phyloP scores from a whole-genome alignment of 2,113 vertebrate genomes.

The Cyprinodon variegatus region DNA sequence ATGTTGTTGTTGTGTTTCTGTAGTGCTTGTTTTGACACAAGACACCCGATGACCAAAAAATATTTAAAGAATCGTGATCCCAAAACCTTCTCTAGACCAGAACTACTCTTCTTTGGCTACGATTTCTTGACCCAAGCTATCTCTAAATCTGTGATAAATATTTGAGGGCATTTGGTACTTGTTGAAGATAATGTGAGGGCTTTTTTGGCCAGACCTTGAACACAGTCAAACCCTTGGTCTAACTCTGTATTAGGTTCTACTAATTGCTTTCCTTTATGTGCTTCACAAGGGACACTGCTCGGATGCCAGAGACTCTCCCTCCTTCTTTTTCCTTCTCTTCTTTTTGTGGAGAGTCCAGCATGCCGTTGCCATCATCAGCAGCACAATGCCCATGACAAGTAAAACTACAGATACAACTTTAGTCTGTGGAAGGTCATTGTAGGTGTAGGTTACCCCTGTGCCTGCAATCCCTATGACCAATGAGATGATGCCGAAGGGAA shows the following conservation, averaged over 20 bases:
- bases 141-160: conserved; percentile 45
- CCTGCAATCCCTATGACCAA: conserved; percentile 88
- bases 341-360: conserved; percentile 88
- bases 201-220: conserved; percentile 22
- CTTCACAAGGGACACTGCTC: conserved; percentile 87
- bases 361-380: conserved; percentile 83
- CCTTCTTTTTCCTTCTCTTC: conserved; percentile 82
- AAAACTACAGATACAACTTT: conserved; percentile 88
- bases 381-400: conserved; percentile 80
- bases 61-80: conserved; percentile 42
- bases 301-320: conserved; percentile 76
- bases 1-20: conserved; percentile 61
- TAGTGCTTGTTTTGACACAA: conserved; percentile 79
- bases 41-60: conserved; percentile 71
- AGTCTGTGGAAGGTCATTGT: conserved; percentile 87
- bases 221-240: neutral
- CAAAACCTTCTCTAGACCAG: conserved; percentile 49
- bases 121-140: conserved; percentile 34
- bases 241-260: conserved; percentile 39
- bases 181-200: conserved; percentile 25
- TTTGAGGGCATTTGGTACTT: conserved; percentile 26
- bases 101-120: conserved; percentile 21
- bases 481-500: conserved; percentile 90
- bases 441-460: conserved; percentile 89
- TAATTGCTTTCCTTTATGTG: conserved; percentile 9